Base-by-base conservation (phyloP, 2,888 invertebrate species). In the Iselma pallidipennis region DNA sequence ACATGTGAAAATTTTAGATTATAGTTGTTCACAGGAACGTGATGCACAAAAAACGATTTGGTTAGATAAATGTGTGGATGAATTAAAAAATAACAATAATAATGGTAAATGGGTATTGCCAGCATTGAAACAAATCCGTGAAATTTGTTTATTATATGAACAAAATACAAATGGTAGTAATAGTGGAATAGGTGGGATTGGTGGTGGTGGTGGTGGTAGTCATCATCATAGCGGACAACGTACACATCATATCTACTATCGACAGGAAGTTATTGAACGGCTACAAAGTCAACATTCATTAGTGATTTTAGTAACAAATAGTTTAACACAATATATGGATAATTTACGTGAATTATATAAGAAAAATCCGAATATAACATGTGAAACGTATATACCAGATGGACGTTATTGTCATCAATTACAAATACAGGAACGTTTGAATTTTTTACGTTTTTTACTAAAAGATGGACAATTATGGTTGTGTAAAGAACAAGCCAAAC, bases 381-480 rank as follows among this genome's bases (percentile, higher is more conserved):
- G 94, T 75, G 88, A 89, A 55, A 88, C 85, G 70, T 90, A 91
- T 82, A 84, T 89, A 72, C 90, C 93, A 0, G 97, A 97, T 78
- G 92, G 93, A 21, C 86, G 97, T 69, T 98, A 96, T 81, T 92
- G 93, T 73, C 98, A 98, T 80, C 87, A 90, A 57, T 88, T 92
- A 72, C 97, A 98, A 85, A 95, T 98, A 59, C 93, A 95, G 77
- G 97, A 97, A 81, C 87, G 98, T 74, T 87, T 97, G 65, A 94
- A 94, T 84, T 97, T 97, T 84, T 74, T 60, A 67, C 88, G 94
- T 79, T 96, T 96, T 85, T 84, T 96, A 71, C 84, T 96, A 52
- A 95, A 95, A 86, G 97, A 98, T 83, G 97, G 98, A 23, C 96
- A 96, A 81, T 82, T 98, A 61, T 98, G 96, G 96, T 86, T 98